Percentiles rank a stretch among this genome's conserved stretches.
These are phyloP conservation scores for Myripristis murdjan DNA, from an alignment of 2,797 vertebrate species.

Conservation along the genomic window DNA sequence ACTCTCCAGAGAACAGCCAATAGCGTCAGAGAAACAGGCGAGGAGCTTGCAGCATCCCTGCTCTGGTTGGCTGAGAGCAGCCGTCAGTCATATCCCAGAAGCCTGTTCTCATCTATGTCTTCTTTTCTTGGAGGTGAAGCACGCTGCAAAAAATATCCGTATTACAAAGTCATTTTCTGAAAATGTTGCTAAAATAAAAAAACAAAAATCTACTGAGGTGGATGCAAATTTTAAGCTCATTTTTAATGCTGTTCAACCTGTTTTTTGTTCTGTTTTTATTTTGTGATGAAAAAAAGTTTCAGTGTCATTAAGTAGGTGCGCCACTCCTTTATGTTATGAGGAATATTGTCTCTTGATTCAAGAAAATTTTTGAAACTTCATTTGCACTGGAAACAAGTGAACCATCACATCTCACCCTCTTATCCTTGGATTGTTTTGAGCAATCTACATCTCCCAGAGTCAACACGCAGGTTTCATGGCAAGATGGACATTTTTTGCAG, in stretches of 20 bases:
- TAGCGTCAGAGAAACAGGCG: slow-evolving; percentile 81
- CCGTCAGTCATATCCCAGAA: slow-evolving; percentile 86
- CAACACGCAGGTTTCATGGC: not conserved
- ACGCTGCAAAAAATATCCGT: slow-evolving; percentile 73
- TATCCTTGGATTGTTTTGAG: no score
- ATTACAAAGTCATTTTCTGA: slow-evolving; percentile 18
- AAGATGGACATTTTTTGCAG: slow-evolving; percentile 76
- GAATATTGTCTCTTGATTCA: no score
- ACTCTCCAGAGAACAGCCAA: slow-evolving; percentile 89
- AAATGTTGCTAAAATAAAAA: not conserved
- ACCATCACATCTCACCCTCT: no score
- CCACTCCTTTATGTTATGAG: no score
- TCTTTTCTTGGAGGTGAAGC: slow-evolving; percentile 76
- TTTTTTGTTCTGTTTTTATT: no score
- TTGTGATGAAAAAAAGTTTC: no score
- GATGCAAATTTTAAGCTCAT: not conserved
- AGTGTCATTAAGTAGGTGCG: no score
- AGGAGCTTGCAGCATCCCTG: slow-evolving; percentile 79
- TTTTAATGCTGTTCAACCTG: not conserved
- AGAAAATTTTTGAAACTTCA: no score
- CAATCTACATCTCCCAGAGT: no score
- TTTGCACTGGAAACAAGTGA: no score
- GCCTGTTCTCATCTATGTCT: slow-evolving; percentile 60
- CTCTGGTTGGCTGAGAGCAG: slow-evolving; percentile 86
- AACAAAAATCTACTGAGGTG: no score